Evolutionary conservation across 2,888 invertebrate genomes (phyloP).

Genomic region (Volucella bombylans): DNA sequence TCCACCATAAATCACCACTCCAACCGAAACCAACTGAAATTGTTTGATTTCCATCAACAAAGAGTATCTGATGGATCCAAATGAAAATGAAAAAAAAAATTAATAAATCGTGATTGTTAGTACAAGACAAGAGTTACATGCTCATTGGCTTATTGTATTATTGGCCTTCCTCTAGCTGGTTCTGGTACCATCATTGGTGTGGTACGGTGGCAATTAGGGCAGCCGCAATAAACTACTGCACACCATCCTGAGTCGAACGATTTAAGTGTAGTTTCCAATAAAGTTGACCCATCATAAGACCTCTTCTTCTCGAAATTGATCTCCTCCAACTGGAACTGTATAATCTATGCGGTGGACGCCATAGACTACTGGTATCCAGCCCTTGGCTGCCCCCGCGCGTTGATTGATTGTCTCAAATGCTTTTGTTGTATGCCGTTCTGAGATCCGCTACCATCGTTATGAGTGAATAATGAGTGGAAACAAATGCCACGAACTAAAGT

Average conservation of each 20-base stretch:
- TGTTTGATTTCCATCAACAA: slow-evolving; percentile 10
- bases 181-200: slow-evolving; percentile 51
- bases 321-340: slow-evolving; percentile 41
- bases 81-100: slow-evolving; percentile 39
- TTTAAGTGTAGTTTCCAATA: slow-evolving; percentile 67
- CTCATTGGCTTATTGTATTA: slow-evolving; percentile 45
- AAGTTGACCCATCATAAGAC: slow-evolving; percentile 73
- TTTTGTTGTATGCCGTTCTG: slow-evolving; percentile 24
- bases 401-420: slow-evolving; percentile 32
- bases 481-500: slow-evolving; percentile 35
- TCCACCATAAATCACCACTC: slow-evolving; percentile 60
- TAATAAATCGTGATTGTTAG: slow-evolving; percentile 74
- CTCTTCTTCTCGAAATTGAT: slow-evolving; percentile 70
- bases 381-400: background rate
- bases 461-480: slow-evolving; percentile 48
- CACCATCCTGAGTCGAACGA: slow-evolving; percentile 54
- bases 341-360: slow-evolving; percentile 29
- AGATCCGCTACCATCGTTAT: slow-evolving; percentile 32
- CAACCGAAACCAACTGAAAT: background rate
- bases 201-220: slow-evolving; percentile 67
- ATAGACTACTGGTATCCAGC: slow-evolving; percentile 22
- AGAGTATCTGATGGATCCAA: slow-evolving; percentile 3
- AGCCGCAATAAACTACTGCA: slow-evolving; percentile 52
- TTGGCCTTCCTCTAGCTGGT: background rate
- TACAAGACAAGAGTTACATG: slow-evolving; percentile 57